phyloP scores from a whole-genome alignment of 2,113 vertebrate species.

The Rhipidura dahli region DNA sequence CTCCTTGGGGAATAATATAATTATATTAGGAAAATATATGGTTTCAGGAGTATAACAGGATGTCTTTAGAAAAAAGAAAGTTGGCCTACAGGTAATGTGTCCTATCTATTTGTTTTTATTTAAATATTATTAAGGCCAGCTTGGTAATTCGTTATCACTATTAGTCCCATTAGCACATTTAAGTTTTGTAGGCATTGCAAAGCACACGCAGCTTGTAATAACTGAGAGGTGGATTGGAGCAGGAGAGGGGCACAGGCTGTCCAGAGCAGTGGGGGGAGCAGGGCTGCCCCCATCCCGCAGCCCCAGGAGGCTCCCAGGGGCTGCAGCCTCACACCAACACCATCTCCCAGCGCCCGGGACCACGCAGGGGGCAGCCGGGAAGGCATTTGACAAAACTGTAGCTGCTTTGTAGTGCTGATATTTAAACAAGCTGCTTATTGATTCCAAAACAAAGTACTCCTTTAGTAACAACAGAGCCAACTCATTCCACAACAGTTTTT shows the following conservation, averaged over 20 bases:
- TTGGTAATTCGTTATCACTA: background rate
- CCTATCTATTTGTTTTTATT: background rate
- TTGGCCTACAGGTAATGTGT: background rate
- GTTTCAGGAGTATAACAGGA: background rate
- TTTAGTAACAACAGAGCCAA: conserved; percentile 38
- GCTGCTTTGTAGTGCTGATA: conserved; percentile 41
- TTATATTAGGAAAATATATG: background rate
- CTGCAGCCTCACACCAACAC: background rate
- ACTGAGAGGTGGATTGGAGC: accelerated
- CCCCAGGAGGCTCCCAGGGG: background rate
- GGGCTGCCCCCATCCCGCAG: background rate
- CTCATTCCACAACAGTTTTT: conserved; percentile 57
- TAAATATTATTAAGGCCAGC: background rate
- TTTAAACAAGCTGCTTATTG: conserved; percentile 54
- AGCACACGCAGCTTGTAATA: accelerated
- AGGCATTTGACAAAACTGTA: background rate
- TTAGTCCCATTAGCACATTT: background rate
- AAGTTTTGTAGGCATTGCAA: background rate
- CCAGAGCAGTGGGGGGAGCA: background rate
- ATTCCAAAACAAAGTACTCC: conserved; percentile 57
- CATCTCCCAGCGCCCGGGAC: background rate
- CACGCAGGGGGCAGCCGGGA: background rate
- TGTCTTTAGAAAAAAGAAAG: background rate
- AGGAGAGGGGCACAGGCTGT: accelerated
- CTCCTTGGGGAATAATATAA: background rate